Evolutionary conservation across 2,888 invertebrate species (phyloP).

Genomic region (Lithodes maja): DNA sequence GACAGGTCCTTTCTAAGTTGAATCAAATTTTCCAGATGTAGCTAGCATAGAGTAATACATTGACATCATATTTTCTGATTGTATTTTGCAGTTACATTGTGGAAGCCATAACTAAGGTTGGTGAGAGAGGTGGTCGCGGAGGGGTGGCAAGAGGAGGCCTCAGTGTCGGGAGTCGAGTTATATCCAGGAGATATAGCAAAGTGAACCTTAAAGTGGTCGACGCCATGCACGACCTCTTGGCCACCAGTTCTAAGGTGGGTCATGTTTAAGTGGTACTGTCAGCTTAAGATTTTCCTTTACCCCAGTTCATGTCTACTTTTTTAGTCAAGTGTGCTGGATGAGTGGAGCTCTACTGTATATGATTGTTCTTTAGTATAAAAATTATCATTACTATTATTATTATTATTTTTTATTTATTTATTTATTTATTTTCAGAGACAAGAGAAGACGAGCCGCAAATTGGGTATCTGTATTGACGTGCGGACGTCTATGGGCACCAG

Average conservation of each 20-base stretch:
- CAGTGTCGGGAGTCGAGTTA: conserved; percentile 3
- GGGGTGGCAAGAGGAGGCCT: not conserved
- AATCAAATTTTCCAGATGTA: too few relatives aligned
- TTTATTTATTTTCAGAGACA: conserved; percentile 34
- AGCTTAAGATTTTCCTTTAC: too few relatives aligned
- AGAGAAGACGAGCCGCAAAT: conserved; percentile 41
- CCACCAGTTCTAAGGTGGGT: conserved; percentile 47
- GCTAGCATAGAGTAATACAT: too few relatives aligned
- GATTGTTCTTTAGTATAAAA: too few relatives aligned
- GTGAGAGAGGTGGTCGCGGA: conserved; percentile 6
- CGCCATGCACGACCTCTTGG: conserved; percentile 52
- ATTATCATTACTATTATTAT: too few relatives aligned
- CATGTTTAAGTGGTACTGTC: too few relatives aligned
- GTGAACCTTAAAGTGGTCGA: conserved; percentile 46
- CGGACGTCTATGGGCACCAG: conserved; percentile 50
- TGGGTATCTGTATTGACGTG: conserved; percentile 54
- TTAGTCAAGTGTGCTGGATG: too few relatives aligned
- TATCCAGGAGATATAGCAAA: conserved; percentile 34
- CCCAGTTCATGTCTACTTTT: too few relatives aligned
- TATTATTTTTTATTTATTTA: not conserved
- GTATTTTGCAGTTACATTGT: conserved; percentile 23
- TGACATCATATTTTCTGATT: too few relatives aligned
- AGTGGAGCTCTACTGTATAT: too few relatives aligned
- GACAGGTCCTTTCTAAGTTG: too few relatives aligned
- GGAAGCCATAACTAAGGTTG: conserved; percentile 13